These are phyloP conservation scores for Aphrocallistes beatrix DNA, from an alignment of 37 sponge, comb jelly and placozoan species.

Conservation along the genomic window DNA sequence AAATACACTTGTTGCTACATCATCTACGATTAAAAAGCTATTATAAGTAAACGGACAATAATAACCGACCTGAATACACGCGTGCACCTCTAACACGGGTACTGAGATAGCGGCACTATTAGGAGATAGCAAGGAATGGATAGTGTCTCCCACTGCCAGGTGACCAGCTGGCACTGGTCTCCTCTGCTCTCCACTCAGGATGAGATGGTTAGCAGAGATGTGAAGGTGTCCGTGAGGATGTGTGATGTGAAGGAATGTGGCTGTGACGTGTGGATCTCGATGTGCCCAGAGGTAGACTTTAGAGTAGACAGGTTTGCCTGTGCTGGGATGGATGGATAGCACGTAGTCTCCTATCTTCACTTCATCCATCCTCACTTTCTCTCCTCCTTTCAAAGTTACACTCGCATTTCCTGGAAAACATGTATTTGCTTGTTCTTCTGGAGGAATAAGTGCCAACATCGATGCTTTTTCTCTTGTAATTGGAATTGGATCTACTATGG, in stretches of 20 bases:
- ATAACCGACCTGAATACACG: not conserved
- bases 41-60: not conserved
- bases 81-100: not conserved
- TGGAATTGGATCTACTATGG: too few species aligned
- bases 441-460: too few species aligned
- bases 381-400: not conserved
- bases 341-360: constrained; percentile 8
- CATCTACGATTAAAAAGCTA: not conserved
- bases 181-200: not conserved
- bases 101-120: not conserved
- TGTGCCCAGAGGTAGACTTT: constrained; percentile 14
- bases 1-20: not conserved
- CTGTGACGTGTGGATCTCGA: constrained; percentile 13
- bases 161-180: constrained; percentile 18
- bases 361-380: constrained; percentile 9
- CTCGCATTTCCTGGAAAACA: constrained; percentile 8
- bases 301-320: constrained; percentile 14
- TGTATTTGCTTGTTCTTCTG: too few species aligned
- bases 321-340: constrained; percentile 3
- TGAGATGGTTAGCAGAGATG: constrained; percentile 16
- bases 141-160: not conserved
- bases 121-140: constrained; percentile 6
- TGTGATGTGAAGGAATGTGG: constrained; percentile 18
- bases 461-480: too few species aligned
- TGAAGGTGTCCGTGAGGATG: constrained; percentile 19